Evolutionary conservation across 30 jellyfish, hydroid and myxozoan genomes (phyloP), one percentile per base, ranked within the genome.

Genomic region (Aurelia coerulea): DNA sequence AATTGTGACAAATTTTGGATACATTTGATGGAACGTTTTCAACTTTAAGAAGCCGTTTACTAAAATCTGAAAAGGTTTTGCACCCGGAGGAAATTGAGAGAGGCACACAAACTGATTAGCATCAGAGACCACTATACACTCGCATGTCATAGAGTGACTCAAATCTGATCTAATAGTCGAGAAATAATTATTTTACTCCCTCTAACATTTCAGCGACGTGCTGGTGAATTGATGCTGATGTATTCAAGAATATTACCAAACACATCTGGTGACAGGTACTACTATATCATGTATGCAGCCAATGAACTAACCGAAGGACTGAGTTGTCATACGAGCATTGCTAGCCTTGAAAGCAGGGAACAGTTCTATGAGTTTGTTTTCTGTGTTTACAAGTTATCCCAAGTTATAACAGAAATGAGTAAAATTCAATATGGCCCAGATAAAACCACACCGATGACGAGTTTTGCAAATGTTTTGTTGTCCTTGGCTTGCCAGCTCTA

Each of bases 281-380:
- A 23, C 54, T 85, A 74, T 58, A 51, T 85, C 65, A 53, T 46
- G 54, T 42, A 76, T 35, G 89, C 94, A 16, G 89, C 84, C 10
- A 62, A 62, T 12, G 94, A 85, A 65, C 64, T 85, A 54, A 49
- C 58, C 49, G 82, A 76, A 59, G 94, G 94, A 31, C 78, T 85
- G 51, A 68, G 65, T 13, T 85, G 94, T 32, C 94, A 85, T 68
- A 73, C 88, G 39, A 85, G 94, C 49, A 74, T 85, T 10, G 51
- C 82, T 1, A 67, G 94, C 46, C 89, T 85, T 10, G 83, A 85
- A 65, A 85, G 94, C 70, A 73, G 88, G 49, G 94, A 85, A 42
- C 88, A 85, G 46, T 74, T 66, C 34, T 85, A 70, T 52, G 94
- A 85, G 60, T 85, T 85, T 54, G 94, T 85, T 2, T 62, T 58